A percentile compares a stretch with the other conserved stretches of the same genome.
Conservation (phyloP, 2,888 invertebrate genomes). For the Mermis nigrescens region DNA sequence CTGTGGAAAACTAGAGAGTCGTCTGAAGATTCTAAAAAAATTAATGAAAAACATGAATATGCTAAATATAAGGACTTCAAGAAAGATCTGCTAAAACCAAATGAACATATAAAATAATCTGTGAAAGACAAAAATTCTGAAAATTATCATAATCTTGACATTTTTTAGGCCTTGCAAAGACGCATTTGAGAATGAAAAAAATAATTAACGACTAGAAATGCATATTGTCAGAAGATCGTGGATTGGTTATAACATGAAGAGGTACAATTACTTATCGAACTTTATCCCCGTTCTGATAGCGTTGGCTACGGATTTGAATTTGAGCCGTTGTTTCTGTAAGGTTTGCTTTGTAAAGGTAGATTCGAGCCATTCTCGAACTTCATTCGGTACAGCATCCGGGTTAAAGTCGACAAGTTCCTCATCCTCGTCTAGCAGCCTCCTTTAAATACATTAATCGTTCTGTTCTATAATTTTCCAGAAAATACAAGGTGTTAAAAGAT, state of each 20-base stretch:
- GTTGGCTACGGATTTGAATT: constrained; percentile 82
- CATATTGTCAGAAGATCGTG: too few species aligned
- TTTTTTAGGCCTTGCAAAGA: too few species aligned
- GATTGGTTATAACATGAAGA: too few species aligned
- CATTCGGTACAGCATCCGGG: constrained; percentile 82
- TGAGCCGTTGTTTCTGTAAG: constrained; percentile 42
- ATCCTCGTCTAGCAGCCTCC: constrained; percentile 46
- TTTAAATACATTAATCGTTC: too few species aligned
- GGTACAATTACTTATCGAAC: constrained; percentile 55
- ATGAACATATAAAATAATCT: not conserved
- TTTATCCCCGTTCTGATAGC: constrained; percentile 88
- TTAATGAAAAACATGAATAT: not conserved
- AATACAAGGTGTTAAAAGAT: too few species aligned
- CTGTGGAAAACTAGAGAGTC: not conserved
- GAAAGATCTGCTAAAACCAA: not conserved
- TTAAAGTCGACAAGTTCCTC: constrained; percentile 88
- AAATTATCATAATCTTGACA: not conserved
- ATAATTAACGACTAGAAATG: too few species aligned
- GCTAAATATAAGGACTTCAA: not conserved
- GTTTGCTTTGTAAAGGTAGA: constrained; percentile 82
- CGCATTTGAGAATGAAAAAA: too few species aligned
- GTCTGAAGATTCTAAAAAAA: not conserved
- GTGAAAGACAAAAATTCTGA: not conserved
- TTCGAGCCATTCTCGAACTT: constrained; percentile 87
- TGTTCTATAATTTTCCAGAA: too few species aligned